A percentile compares a stretch with the other conserved stretches of the same genome.
These are phyloP conservation scores for Aphelenchoides besseyi DNA, from an alignment of 1,140 invertebrate species.

Conservation along the genomic window DNA sequence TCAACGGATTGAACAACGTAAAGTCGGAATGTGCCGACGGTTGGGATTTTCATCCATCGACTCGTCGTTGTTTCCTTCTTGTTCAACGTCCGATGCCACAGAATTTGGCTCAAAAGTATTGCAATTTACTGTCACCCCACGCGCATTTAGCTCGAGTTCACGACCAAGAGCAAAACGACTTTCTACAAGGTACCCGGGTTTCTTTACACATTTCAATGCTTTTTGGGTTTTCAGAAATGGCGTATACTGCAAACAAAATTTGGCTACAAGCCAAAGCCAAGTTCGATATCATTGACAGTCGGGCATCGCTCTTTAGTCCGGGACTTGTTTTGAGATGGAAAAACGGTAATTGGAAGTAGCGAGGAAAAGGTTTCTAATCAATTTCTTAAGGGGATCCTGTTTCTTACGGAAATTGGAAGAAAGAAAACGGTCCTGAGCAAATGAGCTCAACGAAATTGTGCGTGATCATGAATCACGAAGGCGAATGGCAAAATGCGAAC, in stretches of 20 bases:
- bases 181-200: slow-evolving; percentile 36
- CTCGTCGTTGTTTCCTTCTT: slow-evolving; percentile 31
- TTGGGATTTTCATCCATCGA: slow-evolving; percentile 34
- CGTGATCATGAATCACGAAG: slow-evolving; percentile 33
- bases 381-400: slow-evolving; percentile 37
- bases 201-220: slow-evolving; percentile 10
- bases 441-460: slow-evolving; percentile 34
- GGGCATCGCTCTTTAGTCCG: slow-evolving; percentile 45
- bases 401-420: slow-evolving; percentile 41
- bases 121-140: slow-evolving; percentile 26
- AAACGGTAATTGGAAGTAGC: slow-evolving; percentile 34
- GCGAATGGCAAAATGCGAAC: slow-evolving; percentile 44
- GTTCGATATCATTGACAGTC: slow-evolving; percentile 48
- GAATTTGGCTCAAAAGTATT: slow-evolving; percentile 39
- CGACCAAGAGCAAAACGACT: slow-evolving; percentile 38
- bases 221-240: slow-evolving; percentile 32
- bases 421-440: slow-evolving; percentile 33
- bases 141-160: slow-evolving; percentile 36
- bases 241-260: slow-evolving; percentile 35
- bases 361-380: neutral
- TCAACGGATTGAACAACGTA: too few relatives aligned
- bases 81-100: slow-evolving; percentile 43
- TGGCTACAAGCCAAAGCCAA: slow-evolving; percentile 49
- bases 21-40: slow-evolving; percentile 27
- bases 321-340: slow-evolving; percentile 50